phyloP scores from a whole-genome alignment of 2,888 invertebrate genomes.

The Eugnorisma glareosa region DNA sequence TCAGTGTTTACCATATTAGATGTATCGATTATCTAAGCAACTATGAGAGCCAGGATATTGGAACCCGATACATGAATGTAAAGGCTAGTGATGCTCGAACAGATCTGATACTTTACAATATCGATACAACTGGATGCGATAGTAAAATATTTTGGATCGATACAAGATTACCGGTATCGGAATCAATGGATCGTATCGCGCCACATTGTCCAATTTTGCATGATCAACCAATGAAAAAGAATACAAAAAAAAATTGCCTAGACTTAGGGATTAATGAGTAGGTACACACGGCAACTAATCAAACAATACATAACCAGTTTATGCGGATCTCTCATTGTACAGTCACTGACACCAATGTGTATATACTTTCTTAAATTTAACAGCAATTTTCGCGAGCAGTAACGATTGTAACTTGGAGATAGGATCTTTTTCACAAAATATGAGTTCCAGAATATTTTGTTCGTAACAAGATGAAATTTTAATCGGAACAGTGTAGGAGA shows the following conservation, averaged over 20 bases:
- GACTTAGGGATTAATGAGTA: neutral
- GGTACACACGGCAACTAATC: too few relatives aligned
- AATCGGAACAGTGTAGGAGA: too few relatives aligned
- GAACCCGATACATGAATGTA: slow-evolving; percentile 28
- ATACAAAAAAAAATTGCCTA: neutral
- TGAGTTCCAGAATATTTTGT: too few relatives aligned
- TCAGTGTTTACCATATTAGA: slow-evolving; percentile 4
- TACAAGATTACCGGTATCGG: neutral
- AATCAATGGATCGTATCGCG: neutral
- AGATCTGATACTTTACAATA: neutral
- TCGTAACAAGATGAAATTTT: too few relatives aligned
- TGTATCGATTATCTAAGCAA: neutral
- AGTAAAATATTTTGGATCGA: neutral
- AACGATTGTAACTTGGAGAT: too few relatives aligned
- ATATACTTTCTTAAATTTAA: too few relatives aligned
- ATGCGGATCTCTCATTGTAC: too few relatives aligned
- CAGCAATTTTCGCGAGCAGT: too few relatives aligned
- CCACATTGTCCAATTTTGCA: too few relatives aligned
- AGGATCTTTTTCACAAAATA: too few relatives aligned
- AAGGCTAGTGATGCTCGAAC: slow-evolving; percentile 2
- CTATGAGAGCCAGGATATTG: neutral
- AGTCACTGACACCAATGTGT: too few relatives aligned
- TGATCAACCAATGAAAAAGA: neutral
- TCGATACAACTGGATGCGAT: neutral
- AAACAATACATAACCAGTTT: too few relatives aligned